These are phyloP conservation scores for Sebastes hubbsi DNA, from an alignment of 2,797 vertebrate genomes.

Conservation along the genomic window DNA sequence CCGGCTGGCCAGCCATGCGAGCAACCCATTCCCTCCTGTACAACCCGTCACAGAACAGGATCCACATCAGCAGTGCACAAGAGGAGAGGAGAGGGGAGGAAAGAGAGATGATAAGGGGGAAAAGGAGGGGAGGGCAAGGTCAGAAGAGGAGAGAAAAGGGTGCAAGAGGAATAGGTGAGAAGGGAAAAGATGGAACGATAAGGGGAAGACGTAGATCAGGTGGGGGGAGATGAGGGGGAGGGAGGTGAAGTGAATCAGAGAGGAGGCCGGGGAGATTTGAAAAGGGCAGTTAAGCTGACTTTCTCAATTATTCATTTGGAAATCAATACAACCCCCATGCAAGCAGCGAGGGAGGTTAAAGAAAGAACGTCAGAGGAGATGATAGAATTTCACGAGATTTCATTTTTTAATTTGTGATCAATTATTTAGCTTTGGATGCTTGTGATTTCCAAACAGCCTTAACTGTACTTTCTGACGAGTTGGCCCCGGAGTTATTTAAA, in stretches of 20 bases:
- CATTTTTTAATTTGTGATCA: slow-evolving; percentile 37
- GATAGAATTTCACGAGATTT: slow-evolving; percentile 30
- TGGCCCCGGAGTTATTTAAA: background rate
- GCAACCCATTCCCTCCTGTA: slow-evolving; percentile 73
- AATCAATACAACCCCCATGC: slow-evolving; percentile 66
- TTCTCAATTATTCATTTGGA: slow-evolving; percentile 75
- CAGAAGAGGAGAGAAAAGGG: slow-evolving; percentile 4
- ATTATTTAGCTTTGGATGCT: slow-evolving; percentile 17
- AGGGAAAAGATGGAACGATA: slow-evolving; percentile 15
- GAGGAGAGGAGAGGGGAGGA: background rate
- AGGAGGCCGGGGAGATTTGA: slow-evolving; percentile 34
- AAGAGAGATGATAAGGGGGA: background rate
- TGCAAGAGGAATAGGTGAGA: slow-evolving; percentile 10
- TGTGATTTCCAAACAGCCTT: background rate
- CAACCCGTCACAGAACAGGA: slow-evolving; percentile 63
- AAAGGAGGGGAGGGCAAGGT: slow-evolving; percentile 22
- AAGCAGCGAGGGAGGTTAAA: slow-evolving; percentile 16
- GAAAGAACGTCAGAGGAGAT: slow-evolving; percentile 20
- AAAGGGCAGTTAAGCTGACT: slow-evolving; percentile 64
- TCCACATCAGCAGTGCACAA: slow-evolving; percentile 58
- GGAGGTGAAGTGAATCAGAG: slow-evolving; percentile 39
- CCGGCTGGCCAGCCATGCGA: slow-evolving; percentile 77
- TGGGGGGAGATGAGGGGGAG: slow-evolving; percentile 8
- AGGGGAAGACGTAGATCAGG: slow-evolving; percentile 6
- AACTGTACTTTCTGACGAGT: background rate